Percentiles rank a stretch among this genome's conserved stretches.
These are phyloP conservation scores for Philonicus albiceps DNA, from an alignment of 2,888 invertebrate genomes.

Conservation along the genomic window DNA sequence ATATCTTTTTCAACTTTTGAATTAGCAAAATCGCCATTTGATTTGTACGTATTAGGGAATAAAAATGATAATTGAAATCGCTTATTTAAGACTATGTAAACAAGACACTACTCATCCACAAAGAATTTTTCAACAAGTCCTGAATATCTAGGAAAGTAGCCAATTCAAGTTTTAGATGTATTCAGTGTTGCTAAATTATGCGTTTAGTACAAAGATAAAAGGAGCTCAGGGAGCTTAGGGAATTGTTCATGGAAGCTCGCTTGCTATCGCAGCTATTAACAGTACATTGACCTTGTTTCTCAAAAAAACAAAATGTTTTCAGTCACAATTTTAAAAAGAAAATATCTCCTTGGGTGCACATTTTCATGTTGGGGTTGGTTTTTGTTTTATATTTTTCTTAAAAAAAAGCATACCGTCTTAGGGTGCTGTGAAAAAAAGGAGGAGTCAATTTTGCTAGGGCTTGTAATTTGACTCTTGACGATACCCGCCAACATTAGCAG, in stretches of 20 bases:
- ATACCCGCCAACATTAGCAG: not conserved
- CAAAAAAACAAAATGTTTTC: not conserved
- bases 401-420: not conserved
- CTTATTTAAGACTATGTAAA: too few species aligned
- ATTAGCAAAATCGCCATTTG: too few species aligned
- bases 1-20: too few species aligned
- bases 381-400: not conserved
- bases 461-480: not conserved
- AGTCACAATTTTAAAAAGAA: not conserved
- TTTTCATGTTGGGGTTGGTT: not conserved
- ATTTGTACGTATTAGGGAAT: not conserved
- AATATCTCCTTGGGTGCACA: not conserved
- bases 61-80: not conserved
- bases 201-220: not conserved
- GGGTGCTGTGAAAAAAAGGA: not conserved
- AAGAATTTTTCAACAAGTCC: not conserved
- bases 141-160: not conserved
- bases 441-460: not conserved
- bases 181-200: not conserved
- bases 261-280: not conserved
- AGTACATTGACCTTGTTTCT: not conserved
- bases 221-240: not conserved
- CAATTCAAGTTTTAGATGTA: not conserved
- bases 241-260: not conserved
- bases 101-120: too few species aligned